Base-by-base conservation (phyloP, 2,888 invertebrate genomes). In the Bembecia ichneumoniformis region DNA sequence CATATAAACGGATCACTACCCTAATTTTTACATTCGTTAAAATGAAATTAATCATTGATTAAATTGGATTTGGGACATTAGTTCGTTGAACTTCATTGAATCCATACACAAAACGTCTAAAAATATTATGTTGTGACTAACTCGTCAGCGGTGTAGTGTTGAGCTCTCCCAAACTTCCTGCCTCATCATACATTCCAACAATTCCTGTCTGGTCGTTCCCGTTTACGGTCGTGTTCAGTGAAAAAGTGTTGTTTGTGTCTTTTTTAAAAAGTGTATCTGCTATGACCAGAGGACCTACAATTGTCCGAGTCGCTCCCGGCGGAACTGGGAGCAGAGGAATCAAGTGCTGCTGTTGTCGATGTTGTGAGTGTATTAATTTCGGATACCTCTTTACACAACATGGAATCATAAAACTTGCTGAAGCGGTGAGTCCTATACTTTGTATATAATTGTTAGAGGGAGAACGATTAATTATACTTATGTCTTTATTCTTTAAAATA, bases 291-390 rank as follows among this genome's bases (percentile, higher is more conserved):
- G 87, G 88, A 7, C 88, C 88, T 35, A 87, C 87, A 1, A 79
- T 89, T 52, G 80, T 89, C 49, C 75, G 82, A 2, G 78, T 89
- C 55, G 69, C 72, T 14, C 83, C 86, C 1, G 66, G 71, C 10
- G 71, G 68, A 13, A 74, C 71, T 3, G 55, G 60, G 10, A 71
- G 80, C 2, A 79, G 86, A 43, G 92, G 93, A 47, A 84, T 92
- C 53, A 90, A 90, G 64, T 91, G 94, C 66, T 94, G 93, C 58
- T 92, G 92, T 69, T 93, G 92, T 66, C 84, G 91, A 52, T 92
- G 95, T 65, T 95, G 93, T 66, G 92, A 94, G 14, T 95, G 95
- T 68, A 79, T 96, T 50, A 92, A 95, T 72, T 88, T 95, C 49
- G 91, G 91, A 43, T 94, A 95, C 71, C 77, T 95, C 11, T 91